Conservation (phyloP, 2,113 vertebrate genomes). For the Thymallus thymallus region DNA sequence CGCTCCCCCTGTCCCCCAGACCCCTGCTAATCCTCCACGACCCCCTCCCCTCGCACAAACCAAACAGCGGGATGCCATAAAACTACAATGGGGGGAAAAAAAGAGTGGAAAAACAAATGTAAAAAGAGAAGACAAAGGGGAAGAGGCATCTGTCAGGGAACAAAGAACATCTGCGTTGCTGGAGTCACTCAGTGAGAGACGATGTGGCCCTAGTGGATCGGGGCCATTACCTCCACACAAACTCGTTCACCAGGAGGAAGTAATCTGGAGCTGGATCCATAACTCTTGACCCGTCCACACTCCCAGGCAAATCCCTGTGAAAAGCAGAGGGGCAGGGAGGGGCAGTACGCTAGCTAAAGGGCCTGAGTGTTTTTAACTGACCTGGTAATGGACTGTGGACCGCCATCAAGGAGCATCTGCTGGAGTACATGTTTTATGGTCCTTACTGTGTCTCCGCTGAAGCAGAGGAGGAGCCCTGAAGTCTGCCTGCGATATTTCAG, state of each 20-base stretch:
- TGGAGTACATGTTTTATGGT: constrained; percentile 62
- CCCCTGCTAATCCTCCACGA: constrained; percentile 14
- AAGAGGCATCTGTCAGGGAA: constrained; percentile 52
- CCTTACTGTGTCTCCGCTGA: constrained; percentile 49
- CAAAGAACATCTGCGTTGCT: constrained; percentile 64
- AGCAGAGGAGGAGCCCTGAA: constrained; percentile 27
- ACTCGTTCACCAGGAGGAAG: constrained; percentile 31
- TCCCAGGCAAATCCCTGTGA: constrained; percentile 44
- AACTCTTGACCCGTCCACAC: constrained; percentile 47
- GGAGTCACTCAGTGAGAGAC: constrained; percentile 31
- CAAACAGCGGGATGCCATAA: constrained; percentile 31
- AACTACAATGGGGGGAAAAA: constrained; percentile 22
- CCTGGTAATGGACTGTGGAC: constrained; percentile 65
- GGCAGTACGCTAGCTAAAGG: constrained; percentile 27
- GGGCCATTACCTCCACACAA: constrained; percentile 11
- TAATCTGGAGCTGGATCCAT: constrained; percentile 33
- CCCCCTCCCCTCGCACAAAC: constrained; percentile 22
- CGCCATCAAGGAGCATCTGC: constrained; percentile 59
- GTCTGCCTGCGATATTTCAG: constrained; percentile 36
- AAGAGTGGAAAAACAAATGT: constrained; percentile 15
- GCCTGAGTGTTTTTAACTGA: constrained; percentile 54
- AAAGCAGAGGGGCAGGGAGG: constrained; percentile 30
- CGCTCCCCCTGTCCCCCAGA: constrained; percentile 2
- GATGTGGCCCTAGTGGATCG: constrained; percentile 16
- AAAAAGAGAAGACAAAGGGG: constrained; percentile 25